Percentiles rank a stretch among this genome's conserved stretches.
phyloP scores from a whole-genome alignment of 2,113 vertebrate species.

The Mirza zaza region DNA sequence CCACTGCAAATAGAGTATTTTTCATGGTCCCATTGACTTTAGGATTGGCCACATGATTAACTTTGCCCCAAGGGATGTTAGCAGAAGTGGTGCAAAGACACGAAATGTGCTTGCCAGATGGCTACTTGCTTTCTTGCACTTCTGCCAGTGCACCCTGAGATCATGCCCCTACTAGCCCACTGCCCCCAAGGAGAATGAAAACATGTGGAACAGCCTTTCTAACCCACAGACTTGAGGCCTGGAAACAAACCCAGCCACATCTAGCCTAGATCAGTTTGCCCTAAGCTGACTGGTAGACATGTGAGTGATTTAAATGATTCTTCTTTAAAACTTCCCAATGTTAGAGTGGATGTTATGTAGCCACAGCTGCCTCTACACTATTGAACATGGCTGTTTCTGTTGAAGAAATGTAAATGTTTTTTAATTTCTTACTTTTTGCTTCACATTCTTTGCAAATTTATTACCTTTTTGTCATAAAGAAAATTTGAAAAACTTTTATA shows the following conservation, averaged over 20 bases:
- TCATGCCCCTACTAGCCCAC: not conserved
- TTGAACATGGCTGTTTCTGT: not conserved
- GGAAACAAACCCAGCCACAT: not conserved
- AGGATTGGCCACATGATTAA: not conserved
- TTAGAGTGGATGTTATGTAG: not conserved
- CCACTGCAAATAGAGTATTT: not conserved
- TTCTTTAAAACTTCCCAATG: not conserved
- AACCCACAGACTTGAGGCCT: not conserved
- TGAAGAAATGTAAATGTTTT: not conserved
- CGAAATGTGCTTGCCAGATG: not conserved
- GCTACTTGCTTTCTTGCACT: not conserved
- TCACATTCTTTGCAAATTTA: not conserved
- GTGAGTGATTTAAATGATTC: not conserved
- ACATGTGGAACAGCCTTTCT: not conserved
- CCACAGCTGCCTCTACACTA: not conserved
- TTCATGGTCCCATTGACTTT: not conserved
- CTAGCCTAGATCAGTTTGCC: not conserved
- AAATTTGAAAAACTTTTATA: not conserved
- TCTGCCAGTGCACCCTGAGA: not conserved
- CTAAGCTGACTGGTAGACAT: not conserved
- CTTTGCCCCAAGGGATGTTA: not conserved
- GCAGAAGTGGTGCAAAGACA: not conserved
- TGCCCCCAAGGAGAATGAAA: not conserved
- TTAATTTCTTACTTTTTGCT: not conserved
- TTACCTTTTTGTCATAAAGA: not conserved